phyloP scores from a whole-genome alignment of 2,113 vertebrate genomes.

The Pomatorhinus ruficollis region DNA sequence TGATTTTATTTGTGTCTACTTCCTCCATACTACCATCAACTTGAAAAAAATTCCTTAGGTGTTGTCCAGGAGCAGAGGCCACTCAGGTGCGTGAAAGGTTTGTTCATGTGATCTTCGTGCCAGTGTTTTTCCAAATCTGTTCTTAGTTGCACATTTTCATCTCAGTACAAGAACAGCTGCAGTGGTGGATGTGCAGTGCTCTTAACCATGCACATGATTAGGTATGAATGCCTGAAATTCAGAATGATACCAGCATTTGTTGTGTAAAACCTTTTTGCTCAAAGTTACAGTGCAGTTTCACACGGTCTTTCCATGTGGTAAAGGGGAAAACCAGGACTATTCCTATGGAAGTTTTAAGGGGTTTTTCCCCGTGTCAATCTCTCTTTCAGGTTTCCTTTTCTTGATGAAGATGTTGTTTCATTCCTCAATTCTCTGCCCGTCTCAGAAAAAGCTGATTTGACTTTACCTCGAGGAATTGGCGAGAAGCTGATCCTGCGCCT shows the following conservation, averaged over 20 bases:
- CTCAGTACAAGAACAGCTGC: not conserved
- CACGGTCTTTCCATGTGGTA: not conserved
- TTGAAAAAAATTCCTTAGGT: not conserved
- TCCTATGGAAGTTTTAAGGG: not conserved
- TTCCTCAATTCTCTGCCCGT: constrained; percentile 86
- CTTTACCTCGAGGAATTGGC: constrained; percentile 87
- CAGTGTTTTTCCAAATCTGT: not conserved
- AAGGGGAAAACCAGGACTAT: not conserved
- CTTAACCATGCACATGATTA: not conserved
- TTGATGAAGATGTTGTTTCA: constrained; percentile 93
- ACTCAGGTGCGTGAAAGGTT: not conserved
- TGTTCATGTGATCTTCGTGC: not conserved
- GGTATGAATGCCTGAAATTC: not conserved
- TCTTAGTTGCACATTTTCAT: not conserved
- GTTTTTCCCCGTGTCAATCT: not conserved
- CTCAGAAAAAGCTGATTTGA: constrained; percentile 86
- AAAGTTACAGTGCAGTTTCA: not conserved
- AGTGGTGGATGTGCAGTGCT: not conserved
- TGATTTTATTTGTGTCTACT: not conserved
- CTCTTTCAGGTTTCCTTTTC: constrained; percentile 88
- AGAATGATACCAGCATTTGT: not conserved
- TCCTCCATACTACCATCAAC: not conserved
- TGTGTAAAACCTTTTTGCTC: not conserved
- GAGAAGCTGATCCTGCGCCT: constrained; percentile 92
- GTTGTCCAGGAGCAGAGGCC: not conserved